Percentiles rank a stretch among this genome's conserved stretches.
Evolutionary conservation across 2,113 vertebrate species (phyloP).

Genomic region (Canis aureus): DNA sequence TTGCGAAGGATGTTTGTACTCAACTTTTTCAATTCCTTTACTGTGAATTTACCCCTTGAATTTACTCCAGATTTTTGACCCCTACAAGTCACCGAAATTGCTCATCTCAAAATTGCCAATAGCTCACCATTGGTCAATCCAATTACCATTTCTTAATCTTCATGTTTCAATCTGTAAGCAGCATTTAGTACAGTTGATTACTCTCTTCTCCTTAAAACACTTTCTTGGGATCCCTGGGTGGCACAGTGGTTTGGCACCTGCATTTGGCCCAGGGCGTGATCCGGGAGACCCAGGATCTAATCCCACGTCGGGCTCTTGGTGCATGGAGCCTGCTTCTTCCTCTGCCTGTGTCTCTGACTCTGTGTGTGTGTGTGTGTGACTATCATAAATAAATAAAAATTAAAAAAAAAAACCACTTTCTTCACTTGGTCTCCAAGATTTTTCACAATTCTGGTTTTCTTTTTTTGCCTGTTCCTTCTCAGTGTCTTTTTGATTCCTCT

Average conservation of each 20-base stretch:
- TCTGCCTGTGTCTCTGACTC: too few relatives aligned
- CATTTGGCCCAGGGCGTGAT: too few relatives aligned
- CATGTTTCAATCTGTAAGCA: not conserved
- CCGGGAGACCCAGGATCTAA: too few relatives aligned
- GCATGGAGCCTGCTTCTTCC: too few relatives aligned
- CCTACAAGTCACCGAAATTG: not conserved
- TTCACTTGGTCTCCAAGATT: not conserved
- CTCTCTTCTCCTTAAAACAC: not conserved
- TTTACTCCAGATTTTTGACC: not conserved
- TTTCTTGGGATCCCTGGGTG: not conserved
- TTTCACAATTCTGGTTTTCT: not conserved
- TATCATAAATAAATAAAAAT: too few relatives aligned
- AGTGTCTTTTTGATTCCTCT: not conserved
- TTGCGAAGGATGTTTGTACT: not conserved
- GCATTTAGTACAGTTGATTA: not conserved
- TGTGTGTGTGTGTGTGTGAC: too few relatives aligned
- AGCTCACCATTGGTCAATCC: not conserved
- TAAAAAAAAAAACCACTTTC: not conserved
- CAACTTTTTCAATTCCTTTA: not conserved
- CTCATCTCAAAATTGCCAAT: not conserved
- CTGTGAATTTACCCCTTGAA: not conserved
- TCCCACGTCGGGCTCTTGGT: too few relatives aligned
- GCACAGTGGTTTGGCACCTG: too few relatives aligned
- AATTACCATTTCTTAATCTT: not conserved
- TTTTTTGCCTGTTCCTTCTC: conserved; percentile 8